phyloP scores from a whole-genome alignment of 2,888 invertebrate species.

The Horisme vitalbata region DNA sequence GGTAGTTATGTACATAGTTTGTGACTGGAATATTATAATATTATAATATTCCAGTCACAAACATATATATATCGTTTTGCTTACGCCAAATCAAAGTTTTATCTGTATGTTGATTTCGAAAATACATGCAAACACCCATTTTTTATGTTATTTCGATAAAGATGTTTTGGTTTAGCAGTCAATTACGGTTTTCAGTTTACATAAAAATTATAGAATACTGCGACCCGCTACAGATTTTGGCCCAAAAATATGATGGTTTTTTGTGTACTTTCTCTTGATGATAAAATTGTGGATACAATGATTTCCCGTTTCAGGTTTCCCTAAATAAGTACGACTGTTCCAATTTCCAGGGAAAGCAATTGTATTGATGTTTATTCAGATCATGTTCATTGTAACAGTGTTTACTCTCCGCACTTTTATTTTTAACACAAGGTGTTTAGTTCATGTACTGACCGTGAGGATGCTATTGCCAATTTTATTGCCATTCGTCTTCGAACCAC shows the following conservation, averaged over 20 bases:
- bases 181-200: too few relatives aligned
- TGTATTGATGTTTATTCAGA: conserved; percentile 18
- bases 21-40: too few relatives aligned
- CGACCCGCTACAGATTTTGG: too few relatives aligned
- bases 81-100: too few relatives aligned
- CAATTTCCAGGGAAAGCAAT: conserved; percentile 29
- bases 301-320: conserved; percentile 12
- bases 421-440: conserved; percentile 32
- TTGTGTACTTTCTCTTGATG: background rate
- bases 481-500: conserved; percentile 43
- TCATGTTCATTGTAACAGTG: conserved; percentile 24
- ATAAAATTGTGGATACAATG: conserved; percentile 3
- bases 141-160: too few relatives aligned
- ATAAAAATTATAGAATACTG: too few relatives aligned
- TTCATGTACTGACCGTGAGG: conserved; percentile 30
- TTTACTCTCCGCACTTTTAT: conserved; percentile 46
- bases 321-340: conserved; percentile 10
- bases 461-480: conserved; percentile 45
- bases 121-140: too few relatives aligned
- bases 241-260: background rate
- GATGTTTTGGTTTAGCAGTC: too few relatives aligned
- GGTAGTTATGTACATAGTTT: too few relatives aligned
- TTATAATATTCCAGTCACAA: too few relatives aligned
- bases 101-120: too few relatives aligned
- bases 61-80: too few relatives aligned